Evolutionary conservation across 2,888 invertebrate species (phyloP).

Genomic region (Cosmia trapezina): DNA sequence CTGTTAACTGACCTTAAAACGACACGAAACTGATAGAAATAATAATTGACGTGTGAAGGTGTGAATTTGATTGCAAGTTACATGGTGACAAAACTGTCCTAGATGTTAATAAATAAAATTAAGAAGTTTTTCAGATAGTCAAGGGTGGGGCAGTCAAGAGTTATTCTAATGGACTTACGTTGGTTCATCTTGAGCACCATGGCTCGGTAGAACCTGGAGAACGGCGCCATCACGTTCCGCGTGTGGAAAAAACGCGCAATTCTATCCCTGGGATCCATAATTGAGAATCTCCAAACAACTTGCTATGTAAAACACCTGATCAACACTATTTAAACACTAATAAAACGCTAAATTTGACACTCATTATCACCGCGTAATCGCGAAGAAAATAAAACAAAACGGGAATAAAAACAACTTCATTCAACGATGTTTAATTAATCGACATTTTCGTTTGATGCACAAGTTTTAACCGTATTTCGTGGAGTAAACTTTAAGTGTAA

Average conservation of each 20-base stretch:
- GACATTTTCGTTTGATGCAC: conserved; percentile 47
- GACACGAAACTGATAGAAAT: background rate
- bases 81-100: background rate
- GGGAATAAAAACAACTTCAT: conserved; percentile 60
- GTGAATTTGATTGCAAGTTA: conserved; percentile 1
- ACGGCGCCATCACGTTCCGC: conserved; percentile 84
- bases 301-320: conserved; percentile 63
- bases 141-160: background rate
- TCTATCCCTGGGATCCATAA: conserved; percentile 78
- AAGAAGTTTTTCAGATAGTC: background rate
- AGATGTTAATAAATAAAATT: too few relatives aligned
- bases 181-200: conserved; percentile 89
- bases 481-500: conserved; percentile 42
- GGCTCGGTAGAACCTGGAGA: conserved; percentile 85
- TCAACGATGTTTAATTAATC: conserved; percentile 52
- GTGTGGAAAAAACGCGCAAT: conserved; percentile 76
- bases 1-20: conserved; percentile 1
- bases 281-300: conserved; percentile 57
- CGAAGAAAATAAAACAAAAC: conserved; percentile 65
- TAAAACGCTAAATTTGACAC: conserved; percentile 88
- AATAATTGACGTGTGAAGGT: conserved; percentile 4
- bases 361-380: conserved; percentile 85
- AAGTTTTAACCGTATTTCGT: conserved; percentile 46
- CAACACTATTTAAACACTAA: conserved; percentile 76
- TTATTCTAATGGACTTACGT: conserved; percentile 76